A percentile compares a stretch with the other conserved stretches of the same genome.
Conservation (phyloP, 2,888 invertebrate genomes). For the Amblyjoppa proteus region DNA sequence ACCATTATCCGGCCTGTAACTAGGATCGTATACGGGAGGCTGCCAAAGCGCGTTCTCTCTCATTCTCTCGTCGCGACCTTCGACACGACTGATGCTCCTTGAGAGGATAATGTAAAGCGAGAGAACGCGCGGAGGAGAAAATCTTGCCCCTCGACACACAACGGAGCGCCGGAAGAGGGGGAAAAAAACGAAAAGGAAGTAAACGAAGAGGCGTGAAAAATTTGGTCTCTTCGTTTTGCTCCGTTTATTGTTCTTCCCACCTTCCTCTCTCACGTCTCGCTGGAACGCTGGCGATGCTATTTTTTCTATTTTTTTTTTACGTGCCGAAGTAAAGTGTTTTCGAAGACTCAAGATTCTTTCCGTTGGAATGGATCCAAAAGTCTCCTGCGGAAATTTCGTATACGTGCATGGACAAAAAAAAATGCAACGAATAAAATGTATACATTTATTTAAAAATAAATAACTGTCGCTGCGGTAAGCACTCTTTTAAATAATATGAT, state of each 20-base stretch:
- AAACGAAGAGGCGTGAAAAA: conserved; percentile 22
- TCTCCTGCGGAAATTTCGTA: too few relatives aligned
- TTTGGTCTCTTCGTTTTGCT: conserved; percentile 4
- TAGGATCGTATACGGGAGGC: conserved; percentile 17
- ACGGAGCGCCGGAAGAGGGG: not conserved
- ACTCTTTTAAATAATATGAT: not conserved
- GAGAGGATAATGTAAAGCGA: not conserved
- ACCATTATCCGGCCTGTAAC: conserved; percentile 72
- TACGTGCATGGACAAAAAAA: too few relatives aligned
- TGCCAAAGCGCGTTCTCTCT: conserved; percentile 39
- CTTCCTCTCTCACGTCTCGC: conserved; percentile 14
- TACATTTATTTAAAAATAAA: too few relatives aligned
- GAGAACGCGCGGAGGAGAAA: conserved; percentile 11
- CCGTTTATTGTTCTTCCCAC: not conserved
- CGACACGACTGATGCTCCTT: conserved; percentile 34
- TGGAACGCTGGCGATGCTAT: conserved; percentile 33
- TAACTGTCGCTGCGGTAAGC: too few relatives aligned
- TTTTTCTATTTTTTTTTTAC: conserved; percentile 42
- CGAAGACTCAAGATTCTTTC: too few relatives aligned
- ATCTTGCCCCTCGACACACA: not conserved
- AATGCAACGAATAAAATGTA: too few relatives aligned
- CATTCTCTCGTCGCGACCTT: conserved; percentile 45
- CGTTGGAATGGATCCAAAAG: too few relatives aligned
- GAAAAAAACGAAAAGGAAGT: not conserved
- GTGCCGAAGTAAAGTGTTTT: conserved; percentile 27